Evolutionary conservation across 2,113 vertebrate species (phyloP), one percentile per base, ranked within the genome.

Genomic region (Pomatostomus ruficeps): DNA sequence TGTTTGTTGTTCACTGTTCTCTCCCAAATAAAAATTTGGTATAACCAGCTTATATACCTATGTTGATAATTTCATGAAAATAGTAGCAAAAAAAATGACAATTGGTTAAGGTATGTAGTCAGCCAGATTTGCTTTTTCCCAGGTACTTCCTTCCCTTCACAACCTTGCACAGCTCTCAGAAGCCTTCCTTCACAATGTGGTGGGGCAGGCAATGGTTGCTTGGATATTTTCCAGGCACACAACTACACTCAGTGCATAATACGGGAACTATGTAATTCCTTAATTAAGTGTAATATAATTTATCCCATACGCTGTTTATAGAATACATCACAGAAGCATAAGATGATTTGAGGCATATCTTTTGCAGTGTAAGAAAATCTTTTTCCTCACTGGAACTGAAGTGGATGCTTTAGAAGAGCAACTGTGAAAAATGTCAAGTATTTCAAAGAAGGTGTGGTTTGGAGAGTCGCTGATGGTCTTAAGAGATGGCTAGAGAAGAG

Each of bases 61-160:
- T 24, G n/a, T 7, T 86, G 36, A 20, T 26, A 43, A 84, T 23
- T 57, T 91, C 21, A 84, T 40, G 24, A 74, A 93, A 81, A 87
- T 2, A 84, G 16, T 7, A 76, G 46, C 3, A 38, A 89, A 84
- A 79, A n/a, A 2, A 4, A 35, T 0, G 0, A 58, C 1, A n/a
- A n/a, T 31, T 19, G 25, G 9, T 63, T 88, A n/a, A 66, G 1
- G 0, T 38, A 58, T 22, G 38, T 31, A 45, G 24, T 61, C 52
- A 75, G 28, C 8, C 36, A 73, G 35, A 57, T 43, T 13, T 71
- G 43, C 36, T 40, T 94, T 74, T 40, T 40, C 61, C 31, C 31
- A 70, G 21, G 29, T 74, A 54, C 35, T 14, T 93, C 58, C 55
- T 83, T 55, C 20, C 43, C 48, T 54, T 35, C 11, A 4, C 0